Percentiles rank a stretch among this genome's conserved stretches.
phyloP scores from a whole-genome alignment of 2,888 invertebrate genomes.

The Rotaria magnacalcarata region DNA sequence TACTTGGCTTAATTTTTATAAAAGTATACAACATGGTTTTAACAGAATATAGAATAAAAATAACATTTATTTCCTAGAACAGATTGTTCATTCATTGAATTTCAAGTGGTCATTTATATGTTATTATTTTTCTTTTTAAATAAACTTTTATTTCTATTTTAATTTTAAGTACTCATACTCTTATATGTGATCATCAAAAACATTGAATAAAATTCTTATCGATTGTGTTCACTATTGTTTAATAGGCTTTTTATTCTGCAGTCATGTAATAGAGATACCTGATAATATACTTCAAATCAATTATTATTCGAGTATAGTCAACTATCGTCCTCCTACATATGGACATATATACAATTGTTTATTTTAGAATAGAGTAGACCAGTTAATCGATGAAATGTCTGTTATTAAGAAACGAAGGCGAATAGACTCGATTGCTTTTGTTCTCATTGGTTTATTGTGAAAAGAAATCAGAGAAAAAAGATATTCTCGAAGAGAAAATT shows the following conservation, averaged over 20 bases:
- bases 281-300: not conserved
- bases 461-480: not conserved
- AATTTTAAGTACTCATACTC: not conserved
- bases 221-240: not conserved
- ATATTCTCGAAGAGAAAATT: slow-evolving; percentile 18
- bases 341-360: not conserved
- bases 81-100: not conserved
- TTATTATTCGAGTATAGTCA: not conserved
- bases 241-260: not conserved
- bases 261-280: not conserved
- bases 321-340: not conserved
- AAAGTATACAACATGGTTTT: not conserved
- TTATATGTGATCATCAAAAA: slow-evolving; percentile 11
- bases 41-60: not conserved
- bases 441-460: not conserved
- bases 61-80: not conserved
- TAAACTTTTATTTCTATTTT: not conserved
- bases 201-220: not conserved
- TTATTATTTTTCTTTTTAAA: too few relatives aligned
- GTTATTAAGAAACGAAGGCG: not conserved
- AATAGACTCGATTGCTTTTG: not conserved
- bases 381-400: not conserved
- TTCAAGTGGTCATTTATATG: not conserved
- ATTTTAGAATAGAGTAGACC: not conserved
- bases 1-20: not conserved